phyloP scores from a whole-genome alignment of 2,888 invertebrate genomes.

The Agrotis exclamationis region DNA sequence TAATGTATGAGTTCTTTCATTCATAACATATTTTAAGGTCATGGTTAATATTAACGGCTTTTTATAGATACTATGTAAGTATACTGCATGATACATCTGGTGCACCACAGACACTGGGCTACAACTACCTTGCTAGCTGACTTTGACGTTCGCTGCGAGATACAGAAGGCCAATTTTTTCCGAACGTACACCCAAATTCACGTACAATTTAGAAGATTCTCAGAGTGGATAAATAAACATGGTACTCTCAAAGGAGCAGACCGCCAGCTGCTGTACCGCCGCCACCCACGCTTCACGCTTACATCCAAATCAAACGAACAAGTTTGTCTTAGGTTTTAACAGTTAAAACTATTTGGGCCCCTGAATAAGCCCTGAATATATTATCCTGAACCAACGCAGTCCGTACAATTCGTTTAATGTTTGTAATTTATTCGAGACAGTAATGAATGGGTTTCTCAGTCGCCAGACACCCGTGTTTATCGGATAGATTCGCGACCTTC shows the following conservation, averaged over 20 bases:
- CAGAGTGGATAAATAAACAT: conserved; percentile 24
- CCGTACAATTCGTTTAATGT: conserved; percentile 46
- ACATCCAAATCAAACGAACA: conserved; percentile 27
- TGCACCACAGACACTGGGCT: background rate
- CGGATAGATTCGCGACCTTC: conserved; percentile 77
- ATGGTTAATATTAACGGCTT: conserved; percentile 1
- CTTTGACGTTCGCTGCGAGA: background rate
- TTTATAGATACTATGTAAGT: background rate
- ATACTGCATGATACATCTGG: background rate
- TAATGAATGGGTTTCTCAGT: conserved; percentile 58
- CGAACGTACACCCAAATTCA: background rate
- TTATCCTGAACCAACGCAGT: conserved; percentile 46
- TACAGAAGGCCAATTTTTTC: background rate
- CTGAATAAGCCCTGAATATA: conserved; percentile 48
- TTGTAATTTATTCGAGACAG: conserved; percentile 54
- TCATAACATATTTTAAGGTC: conserved; percentile 8
- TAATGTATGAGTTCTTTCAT: conserved; percentile 18
- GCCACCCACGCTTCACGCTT: conserved; percentile 28
- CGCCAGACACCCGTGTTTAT: conserved; percentile 58
- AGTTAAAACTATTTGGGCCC: conserved; percentile 34
- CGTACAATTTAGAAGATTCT: background rate
- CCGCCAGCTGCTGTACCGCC: conserved; percentile 28
- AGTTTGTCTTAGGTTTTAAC: conserved; percentile 44
- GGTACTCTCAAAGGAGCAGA: conserved; percentile 22
- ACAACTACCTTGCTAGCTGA: background rate